These are phyloP conservation scores for Thymelicus acteon DNA, from an alignment of 2,888 invertebrate species.

Conservation along the genomic window DNA sequence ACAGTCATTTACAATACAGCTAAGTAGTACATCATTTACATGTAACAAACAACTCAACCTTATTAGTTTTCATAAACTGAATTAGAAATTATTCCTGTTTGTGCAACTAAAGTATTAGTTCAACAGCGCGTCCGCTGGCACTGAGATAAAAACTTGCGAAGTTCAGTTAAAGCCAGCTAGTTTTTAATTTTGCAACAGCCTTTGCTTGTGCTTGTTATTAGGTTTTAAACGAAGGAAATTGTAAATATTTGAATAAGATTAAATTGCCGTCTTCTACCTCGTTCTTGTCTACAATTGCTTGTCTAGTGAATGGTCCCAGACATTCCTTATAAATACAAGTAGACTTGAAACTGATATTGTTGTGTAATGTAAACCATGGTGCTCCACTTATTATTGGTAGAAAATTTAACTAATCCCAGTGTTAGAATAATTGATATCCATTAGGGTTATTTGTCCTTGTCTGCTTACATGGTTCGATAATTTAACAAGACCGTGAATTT, in stretches of 20 bases:
- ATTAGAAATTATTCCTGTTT: conserved; percentile 33
- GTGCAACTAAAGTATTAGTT: conserved; percentile 27
- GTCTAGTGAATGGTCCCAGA: no score
- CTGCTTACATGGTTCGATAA: no score
- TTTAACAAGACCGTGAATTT: no score
- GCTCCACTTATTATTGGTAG: no score
- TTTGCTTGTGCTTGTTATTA: conserved; percentile 11
- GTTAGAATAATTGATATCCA: no score
- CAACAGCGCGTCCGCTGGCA: conserved; percentile 28
- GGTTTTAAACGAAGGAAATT: conserved; percentile 13
- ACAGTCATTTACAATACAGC: no score
- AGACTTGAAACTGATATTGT: no score
- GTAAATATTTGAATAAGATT: neutral
- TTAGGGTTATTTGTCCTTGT: no score
- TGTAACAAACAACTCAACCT: conserved; percentile 24
- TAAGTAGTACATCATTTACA: neutral
- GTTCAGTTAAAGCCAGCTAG: conserved; percentile 20
- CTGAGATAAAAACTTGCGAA: conserved; percentile 26
- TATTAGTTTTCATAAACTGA: conserved; percentile 25
- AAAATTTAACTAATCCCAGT: no score
- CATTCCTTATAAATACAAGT: no score
- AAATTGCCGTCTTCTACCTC: neutral
- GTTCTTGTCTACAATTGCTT: no score
- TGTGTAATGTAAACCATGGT: no score
- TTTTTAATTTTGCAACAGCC: conserved; percentile 22